Conservation (phyloP, 2,797 vertebrate genomes). For the Erethizon dorsatum region DNA sequence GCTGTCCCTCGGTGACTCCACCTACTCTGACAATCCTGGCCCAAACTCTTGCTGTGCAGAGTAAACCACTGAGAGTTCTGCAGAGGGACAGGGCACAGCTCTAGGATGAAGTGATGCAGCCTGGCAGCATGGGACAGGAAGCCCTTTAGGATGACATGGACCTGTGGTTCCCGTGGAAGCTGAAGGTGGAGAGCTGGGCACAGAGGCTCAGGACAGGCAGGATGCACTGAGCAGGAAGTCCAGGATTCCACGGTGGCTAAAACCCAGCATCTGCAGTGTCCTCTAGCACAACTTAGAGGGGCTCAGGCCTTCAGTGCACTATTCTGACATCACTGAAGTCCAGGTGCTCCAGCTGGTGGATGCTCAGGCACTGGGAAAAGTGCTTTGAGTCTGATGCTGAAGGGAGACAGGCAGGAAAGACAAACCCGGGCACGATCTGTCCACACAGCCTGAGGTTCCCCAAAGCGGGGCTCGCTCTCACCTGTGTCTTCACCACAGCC, state of each 20-base stretch:
- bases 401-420: no score
- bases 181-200: not conserved
- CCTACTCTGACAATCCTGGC: not conserved
- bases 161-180: not conserved
- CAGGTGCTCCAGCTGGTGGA: not conserved
- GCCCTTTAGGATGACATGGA: not conserved
- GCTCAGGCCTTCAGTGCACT: fast-evolving
- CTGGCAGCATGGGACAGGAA: not conserved
- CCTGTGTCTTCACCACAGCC: not conserved
- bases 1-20: not conserved
- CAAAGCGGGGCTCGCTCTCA: no score
- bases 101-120: not conserved
- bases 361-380: not conserved
- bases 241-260: fast-evolving
- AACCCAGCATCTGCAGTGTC: not conserved
- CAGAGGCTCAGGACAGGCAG: not conserved
- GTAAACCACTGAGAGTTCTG: not conserved
- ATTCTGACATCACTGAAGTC: not conserved
- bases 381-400: not conserved
- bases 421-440: no score
- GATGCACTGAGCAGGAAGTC: not conserved
- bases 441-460: no score
- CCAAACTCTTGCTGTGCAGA: not conserved
- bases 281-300: not conserved
- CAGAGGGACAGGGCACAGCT: not conserved